phyloP scores from a whole-genome alignment of 2,888 invertebrate species.

The Trissoscelio sp. region DNA sequence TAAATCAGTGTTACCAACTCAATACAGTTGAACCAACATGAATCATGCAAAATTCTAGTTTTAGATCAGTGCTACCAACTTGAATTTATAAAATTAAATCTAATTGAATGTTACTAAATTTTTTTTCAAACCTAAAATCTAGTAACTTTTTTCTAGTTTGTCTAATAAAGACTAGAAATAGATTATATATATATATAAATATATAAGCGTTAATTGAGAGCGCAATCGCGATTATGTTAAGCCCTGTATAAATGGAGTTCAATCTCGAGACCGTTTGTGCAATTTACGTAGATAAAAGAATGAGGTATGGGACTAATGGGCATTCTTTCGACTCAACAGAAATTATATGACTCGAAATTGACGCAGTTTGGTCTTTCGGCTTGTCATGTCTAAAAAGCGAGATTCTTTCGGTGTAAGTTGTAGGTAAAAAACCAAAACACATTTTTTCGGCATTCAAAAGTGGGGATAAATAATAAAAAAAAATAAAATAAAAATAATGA shows the following conservation, averaged over 20 bases:
- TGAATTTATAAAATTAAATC: no score
- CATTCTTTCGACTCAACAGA: constrained; percentile 70
- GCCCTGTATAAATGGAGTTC: constrained; percentile 70
- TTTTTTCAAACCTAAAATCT: no score
- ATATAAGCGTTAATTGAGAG: constrained; percentile 41
- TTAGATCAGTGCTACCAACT: no score
- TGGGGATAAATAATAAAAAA: background rate
- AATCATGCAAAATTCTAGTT: no score
- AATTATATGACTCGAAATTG: constrained; percentile 67
- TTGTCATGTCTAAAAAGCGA: constrained; percentile 31
- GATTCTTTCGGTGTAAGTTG: constrained; percentile 54
- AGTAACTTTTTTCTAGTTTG: no score
- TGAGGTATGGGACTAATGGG: constrained; percentile 70
- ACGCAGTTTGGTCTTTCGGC: constrained; percentile 61
- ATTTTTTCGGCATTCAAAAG: constrained; percentile 50
- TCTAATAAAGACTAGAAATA: constrained; percentile 40
- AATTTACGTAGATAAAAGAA: constrained; percentile 75
- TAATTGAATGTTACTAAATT: no score
- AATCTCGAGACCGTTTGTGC: constrained; percentile 78
- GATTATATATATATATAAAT: constrained; percentile 37
- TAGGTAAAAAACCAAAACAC: constrained; percentile 16
- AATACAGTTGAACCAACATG: no score
- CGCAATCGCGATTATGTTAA: constrained; percentile 33
- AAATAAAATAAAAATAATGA: background rate
- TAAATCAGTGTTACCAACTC: no score